Percentiles rank a stretch among this genome's conserved stretches.
phyloP scores from a whole-genome alignment of 2,888 invertebrate species.

The Plebejus melissa region DNA sequence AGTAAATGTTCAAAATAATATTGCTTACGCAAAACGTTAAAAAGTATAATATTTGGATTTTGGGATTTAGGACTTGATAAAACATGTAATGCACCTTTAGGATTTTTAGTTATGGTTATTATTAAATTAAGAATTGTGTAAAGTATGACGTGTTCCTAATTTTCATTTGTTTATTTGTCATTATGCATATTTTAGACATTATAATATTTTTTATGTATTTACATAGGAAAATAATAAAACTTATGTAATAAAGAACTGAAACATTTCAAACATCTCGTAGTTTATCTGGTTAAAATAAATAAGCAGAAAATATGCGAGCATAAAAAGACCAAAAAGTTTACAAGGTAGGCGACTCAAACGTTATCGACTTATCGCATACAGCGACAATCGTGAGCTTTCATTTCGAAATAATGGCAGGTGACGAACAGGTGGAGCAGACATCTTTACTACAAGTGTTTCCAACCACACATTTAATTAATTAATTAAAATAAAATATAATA shows the following conservation, averaged over 20 bases:
- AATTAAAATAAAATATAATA: not conserved
- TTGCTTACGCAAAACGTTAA: not conserved
- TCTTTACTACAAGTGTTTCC: slow-evolving; percentile 19
- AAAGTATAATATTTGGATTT: no score
- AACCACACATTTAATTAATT: slow-evolving; percentile 17
- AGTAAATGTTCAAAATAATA: not conserved
- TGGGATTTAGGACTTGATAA: no score
- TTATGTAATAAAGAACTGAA: not conserved
- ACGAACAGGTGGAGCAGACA: slow-evolving; percentile 13
- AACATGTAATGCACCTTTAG: no score
- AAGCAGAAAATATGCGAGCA: not conserved
- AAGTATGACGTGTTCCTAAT: no score
- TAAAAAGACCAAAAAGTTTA: not conserved
- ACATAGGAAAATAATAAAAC: not conserved
- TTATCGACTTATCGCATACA: not conserved
- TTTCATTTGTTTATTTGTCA: no score
- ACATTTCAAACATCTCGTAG: not conserved
- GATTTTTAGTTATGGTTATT: no score
- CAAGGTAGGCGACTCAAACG: not conserved
- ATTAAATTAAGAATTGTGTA: no score
- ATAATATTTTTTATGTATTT: no score
- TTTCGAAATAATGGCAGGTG: slow-evolving; percentile 23
- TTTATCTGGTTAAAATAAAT: not conserved
- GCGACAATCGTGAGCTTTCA: slow-evolving; percentile 23
- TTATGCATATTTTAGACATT: no score